Conservation (phyloP, 2,797 vertebrate species). For the Periophthalmus magnuspinnatus region DNA sequence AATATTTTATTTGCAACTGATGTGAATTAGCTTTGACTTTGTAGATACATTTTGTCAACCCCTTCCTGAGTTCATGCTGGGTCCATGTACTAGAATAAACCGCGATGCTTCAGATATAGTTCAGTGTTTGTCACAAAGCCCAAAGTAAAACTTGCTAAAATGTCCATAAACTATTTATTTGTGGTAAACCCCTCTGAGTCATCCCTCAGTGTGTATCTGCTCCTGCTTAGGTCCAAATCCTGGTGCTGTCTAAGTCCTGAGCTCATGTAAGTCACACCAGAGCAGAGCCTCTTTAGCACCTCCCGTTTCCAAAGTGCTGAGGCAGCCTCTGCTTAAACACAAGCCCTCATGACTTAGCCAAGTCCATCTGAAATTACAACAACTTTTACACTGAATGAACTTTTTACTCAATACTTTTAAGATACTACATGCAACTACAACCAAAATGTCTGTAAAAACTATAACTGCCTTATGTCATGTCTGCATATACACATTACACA, state of each 20-base stretch:
- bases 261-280: slow-evolving; percentile 65
- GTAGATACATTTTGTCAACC: not conserved
- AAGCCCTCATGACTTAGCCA: slow-evolving; percentile 36
- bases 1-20: not conserved
- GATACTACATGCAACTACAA: not conserved
- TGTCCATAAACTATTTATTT: slow-evolving; percentile 43
- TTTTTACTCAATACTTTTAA: not conserved
- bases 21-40: not conserved
- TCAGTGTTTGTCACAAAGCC: slow-evolving; percentile 8
- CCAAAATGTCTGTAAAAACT: not conserved
- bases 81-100: not conserved
- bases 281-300: slow-evolving; percentile 67
- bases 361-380: slow-evolving; percentile 9
- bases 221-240: slow-evolving; percentile 63
- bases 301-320: slow-evolving; percentile 52
- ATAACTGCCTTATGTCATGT: not conserved
- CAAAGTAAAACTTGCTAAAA: slow-evolving; percentile 23
- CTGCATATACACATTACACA: no score
- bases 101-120: not conserved
- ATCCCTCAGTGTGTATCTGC: slow-evolving; percentile 52
- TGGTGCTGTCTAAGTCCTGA: slow-evolving; percentile 55
- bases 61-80: not conserved
- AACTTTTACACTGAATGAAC: slow-evolving; percentile 16
- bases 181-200: slow-evolving; percentile 58
- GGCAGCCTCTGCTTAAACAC: slow-evolving; percentile 44